Base-by-base conservation (phyloP, 2,113 vertebrate species). In the Indicator indicator region DNA sequence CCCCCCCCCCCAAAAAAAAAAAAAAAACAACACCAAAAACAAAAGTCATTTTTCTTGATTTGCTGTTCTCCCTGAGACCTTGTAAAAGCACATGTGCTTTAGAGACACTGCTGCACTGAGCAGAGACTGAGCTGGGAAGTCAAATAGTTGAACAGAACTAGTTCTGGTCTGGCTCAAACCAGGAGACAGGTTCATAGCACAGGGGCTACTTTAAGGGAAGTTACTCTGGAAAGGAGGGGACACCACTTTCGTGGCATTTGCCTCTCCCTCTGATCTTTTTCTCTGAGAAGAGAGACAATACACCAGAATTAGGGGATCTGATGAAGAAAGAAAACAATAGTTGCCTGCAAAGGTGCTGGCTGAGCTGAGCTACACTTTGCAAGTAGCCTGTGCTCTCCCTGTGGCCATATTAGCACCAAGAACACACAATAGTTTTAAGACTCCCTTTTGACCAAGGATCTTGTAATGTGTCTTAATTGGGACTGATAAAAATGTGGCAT, bases 381-480 rank as follows among this genome's bases (percentile, higher is more conserved):
- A 91, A 90, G 89, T 78, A 28, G 81, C 94, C 42, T 91, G 89
- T 87, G 42, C 0, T 86, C 86, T 92, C 68, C 91, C 97, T 96
- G 44, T 96, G 79, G 55, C 96, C 54, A 17, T 89, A 95, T 97
- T 96, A 96, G 86, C 62, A 19, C 86, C 86, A 84, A 92, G 89
- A 63, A 79, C 6, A 4, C 94, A 96, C 97, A 65, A 97, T 96
- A 92, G 92, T 97, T 97, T 97, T 96, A 97, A 94, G 89, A 48
- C 95, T 97, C 96, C 96, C 96, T 95, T 94, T 97, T 5, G 84
- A 85, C 95, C 92, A 94, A 93, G 92, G 92, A 78, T 69, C 88
- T 95, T 13, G 18, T 96, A 96, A 98, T 88, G 80, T 91, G 97
- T 97, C 98, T 97, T 98, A 98, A 98, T 97, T 97, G 97, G 96